These are phyloP conservation scores for Climacteris rufus DNA, from an alignment of 2,113 vertebrate species.

Conservation along the genomic window DNA sequence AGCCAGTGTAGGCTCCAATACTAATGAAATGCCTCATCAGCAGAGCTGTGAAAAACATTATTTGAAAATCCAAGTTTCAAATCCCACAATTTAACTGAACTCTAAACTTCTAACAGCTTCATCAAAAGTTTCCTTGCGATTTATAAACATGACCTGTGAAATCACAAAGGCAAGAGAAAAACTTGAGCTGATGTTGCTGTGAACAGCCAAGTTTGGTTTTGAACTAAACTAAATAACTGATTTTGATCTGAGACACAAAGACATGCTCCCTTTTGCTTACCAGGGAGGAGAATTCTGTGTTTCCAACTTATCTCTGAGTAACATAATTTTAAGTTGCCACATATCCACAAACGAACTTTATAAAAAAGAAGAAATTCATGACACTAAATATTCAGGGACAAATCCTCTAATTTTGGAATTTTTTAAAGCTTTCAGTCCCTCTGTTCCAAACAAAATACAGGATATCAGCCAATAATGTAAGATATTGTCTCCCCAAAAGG, in stretches of 20 bases:
- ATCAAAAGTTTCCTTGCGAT: neutral
- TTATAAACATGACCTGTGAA: neutral
- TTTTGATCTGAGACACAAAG: neutral
- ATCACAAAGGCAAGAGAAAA: neutral
- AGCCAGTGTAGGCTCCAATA: neutral
- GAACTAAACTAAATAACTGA: neutral
- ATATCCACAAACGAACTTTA: fast-evolving
- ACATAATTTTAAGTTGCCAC: neutral
- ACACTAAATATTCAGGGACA: neutral
- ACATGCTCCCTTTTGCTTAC: neutral
- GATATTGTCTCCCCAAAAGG: constrained; percentile 37
- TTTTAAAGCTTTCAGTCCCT: neutral
- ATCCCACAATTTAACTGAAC: neutral
- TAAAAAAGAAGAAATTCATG: neutral
- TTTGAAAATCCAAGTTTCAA: neutral
- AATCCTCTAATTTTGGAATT: neutral
- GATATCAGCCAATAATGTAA: neutral
- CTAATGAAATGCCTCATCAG: constrained; percentile 61
- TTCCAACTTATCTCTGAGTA: neutral
- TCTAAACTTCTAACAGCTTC: neutral
- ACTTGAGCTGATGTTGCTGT: neutral
- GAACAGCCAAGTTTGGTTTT: neutral
- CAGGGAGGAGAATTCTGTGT: neutral
- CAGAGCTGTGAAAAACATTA: constrained; percentile 19
- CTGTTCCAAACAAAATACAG: neutral